These are phyloP conservation scores for Sinocyclocheilus rhinocerous DNA, from an alignment of 2,113 vertebrate species.

Conservation along the genomic window DNA sequence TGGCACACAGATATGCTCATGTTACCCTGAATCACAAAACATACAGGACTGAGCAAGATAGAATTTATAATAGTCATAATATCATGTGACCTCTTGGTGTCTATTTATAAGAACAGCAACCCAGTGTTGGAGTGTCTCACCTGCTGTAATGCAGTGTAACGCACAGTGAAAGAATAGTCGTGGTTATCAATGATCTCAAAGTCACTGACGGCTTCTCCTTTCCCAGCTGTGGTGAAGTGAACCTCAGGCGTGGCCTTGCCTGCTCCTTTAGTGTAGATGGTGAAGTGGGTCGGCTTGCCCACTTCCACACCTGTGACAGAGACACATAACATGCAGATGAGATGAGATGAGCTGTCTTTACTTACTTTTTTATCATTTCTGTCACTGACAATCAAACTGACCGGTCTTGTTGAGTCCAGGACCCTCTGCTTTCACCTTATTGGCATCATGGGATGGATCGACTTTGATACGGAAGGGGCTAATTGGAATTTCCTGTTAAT, in stretches of 20 bases:
- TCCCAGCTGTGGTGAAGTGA: slow-evolving; percentile 73
- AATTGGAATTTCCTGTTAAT: slow-evolving; percentile 87
- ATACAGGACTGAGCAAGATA: background rate
- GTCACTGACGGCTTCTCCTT: slow-evolving; percentile 82
- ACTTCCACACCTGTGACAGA: slow-evolving; percentile 84
- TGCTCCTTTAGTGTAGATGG: slow-evolving; percentile 88
- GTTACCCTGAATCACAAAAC: slow-evolving; percentile 75
- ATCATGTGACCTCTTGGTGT: background rate
- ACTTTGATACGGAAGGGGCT: slow-evolving; percentile 96
- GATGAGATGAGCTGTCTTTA: background rate
- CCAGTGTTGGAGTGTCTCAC: slow-evolving; percentile 60
- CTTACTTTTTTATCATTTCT: background rate
- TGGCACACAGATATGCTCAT: slow-evolving; percentile 86
- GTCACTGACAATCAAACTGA: slow-evolving; percentile 58
- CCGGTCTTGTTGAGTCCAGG: slow-evolving; percentile 87
- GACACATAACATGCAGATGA: slow-evolving; percentile 10
- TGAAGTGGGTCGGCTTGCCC: slow-evolving; percentile 93
- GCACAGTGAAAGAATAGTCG: slow-evolving; percentile 90
- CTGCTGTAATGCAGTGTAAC: slow-evolving; percentile 89
- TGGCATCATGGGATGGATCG: slow-evolving; percentile 90
- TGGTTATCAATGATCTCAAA: slow-evolving; percentile 96
- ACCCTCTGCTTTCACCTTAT: slow-evolving; percentile 89
- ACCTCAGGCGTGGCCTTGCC: slow-evolving; percentile 90
- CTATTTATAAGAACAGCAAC: background rate
- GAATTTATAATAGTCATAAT: background rate